Evolutionary conservation across 2,888 invertebrate species (phyloP), one percentile per base, ranked within the genome.

Genomic region (Chorisops tibialis): DNA sequence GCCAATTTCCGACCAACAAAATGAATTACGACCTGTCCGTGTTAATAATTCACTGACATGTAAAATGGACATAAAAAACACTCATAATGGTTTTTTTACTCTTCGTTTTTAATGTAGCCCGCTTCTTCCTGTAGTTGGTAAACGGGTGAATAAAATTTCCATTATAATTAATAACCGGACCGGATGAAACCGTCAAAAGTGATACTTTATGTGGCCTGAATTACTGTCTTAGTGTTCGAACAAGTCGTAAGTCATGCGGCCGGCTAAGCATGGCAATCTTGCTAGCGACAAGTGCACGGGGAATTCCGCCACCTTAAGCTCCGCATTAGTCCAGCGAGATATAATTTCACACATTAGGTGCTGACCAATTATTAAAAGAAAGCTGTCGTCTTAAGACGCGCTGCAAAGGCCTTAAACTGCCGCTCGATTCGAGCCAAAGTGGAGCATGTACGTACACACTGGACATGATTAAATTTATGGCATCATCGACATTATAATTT

Each of bases 1-100:
- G 30, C 30, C 30, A 30, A 30, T 43, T 43, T 56, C 56, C 56
- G 43, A 24, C 45, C 18, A 56, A 24, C 38, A 63, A 62, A 64
- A 64, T 64, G 64, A 64, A 54, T 64, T 59, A 64, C 59, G 59
- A 59, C 59, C 64, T 64, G 64, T 64, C 64, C 62, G 62, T 62
- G 64, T 64, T 64, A 64, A 64, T 64, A 64, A 64, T 62, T 64
- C 59, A 64, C 64, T 62, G 64, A 64, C 64, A 64, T 64, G 64
- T 64, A 64, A 64, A 64, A 64, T 62, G 64, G 51, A 59, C 62
- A 62, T 64, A 64, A 64, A 63, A 63, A 50, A 51, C 21, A 45
- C 58, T 64, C 37, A 47, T 56, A 56, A 62, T 62, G 59, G 54
- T 52, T 61, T 64, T 64, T 59, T 59, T 61, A 59, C 56, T 56